Conservation (phyloP, 2,888 invertebrate species). For the Lymantria dispar region DNA sequence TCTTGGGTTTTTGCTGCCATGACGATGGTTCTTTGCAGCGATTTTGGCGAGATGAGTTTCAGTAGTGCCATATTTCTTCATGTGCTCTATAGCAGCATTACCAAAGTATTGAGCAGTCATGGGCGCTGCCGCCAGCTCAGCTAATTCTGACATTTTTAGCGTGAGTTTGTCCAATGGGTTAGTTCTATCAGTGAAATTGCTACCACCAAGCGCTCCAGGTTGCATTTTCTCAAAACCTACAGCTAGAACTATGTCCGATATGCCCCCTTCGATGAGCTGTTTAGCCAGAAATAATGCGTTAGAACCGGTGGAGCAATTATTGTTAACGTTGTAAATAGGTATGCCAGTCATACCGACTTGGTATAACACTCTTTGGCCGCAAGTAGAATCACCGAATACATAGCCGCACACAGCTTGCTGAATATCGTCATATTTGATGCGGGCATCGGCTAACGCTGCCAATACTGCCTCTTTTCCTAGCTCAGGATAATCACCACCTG, state of each 20-base stretch:
- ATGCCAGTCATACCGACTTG: conserved; percentile 97
- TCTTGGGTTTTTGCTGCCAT: conserved; percentile 97
- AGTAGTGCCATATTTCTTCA: conserved; percentile 96
- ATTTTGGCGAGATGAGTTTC: conserved; percentile 98
- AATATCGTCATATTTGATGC: conserved; percentile 87
- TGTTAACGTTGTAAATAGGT: conserved; percentile 98
- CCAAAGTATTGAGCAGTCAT: conserved; percentile 98
- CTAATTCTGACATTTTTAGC: conserved; percentile 90
- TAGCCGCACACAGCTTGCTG: conserved; percentile 96
- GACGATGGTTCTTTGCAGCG: conserved; percentile 98
- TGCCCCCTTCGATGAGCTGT: conserved; percentile 94
- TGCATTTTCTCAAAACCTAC: conserved; percentile 99
- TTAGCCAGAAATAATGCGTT: conserved; percentile 95
- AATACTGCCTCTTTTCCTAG: conserved; percentile 96
- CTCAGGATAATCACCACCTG: conserved; percentile 95
- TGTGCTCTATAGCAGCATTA: conserved; percentile 97
- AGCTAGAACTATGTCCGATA: conserved; percentile 93
- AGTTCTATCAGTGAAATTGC: conserved; percentile 90
- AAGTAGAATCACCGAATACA: conserved; percentile 97
- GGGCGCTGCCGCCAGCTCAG: conserved; percentile 91
- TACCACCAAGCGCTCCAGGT: conserved; percentile 90
- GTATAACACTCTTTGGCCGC: conserved; percentile 97
- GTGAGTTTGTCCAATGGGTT: conserved; percentile 96
- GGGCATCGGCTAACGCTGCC: conserved; percentile 93
- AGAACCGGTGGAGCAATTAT: conserved; percentile 98